phyloP scores from a whole-genome alignment of 2,888 invertebrate species.

The Tuberolachnus salignus region DNA sequence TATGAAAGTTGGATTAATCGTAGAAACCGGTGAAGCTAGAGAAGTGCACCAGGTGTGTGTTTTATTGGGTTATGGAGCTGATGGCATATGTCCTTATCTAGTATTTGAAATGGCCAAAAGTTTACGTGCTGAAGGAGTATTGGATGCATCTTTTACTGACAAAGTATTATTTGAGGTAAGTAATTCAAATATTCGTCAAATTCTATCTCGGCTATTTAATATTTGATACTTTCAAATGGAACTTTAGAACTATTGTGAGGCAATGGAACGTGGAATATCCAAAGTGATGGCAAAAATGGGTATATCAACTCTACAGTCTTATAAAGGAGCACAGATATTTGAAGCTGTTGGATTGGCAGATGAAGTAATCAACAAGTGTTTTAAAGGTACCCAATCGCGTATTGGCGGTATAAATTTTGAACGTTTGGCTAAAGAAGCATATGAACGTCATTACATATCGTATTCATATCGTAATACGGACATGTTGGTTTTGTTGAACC shows the following conservation, averaged over 20 bases:
- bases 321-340: slow-evolving; percentile 99
- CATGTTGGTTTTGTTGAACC: slow-evolving; percentile 77
- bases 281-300: slow-evolving; percentile 99
- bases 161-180: slow-evolving; percentile 75
- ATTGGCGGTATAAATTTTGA: slow-evolving; percentile 91
- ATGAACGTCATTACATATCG: slow-evolving; percentile 79
- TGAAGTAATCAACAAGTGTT: slow-evolving; percentile 93
- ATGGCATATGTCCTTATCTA: slow-evolving; percentile 96
- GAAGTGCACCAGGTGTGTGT: slow-evolving; percentile 95
- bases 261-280: slow-evolving; percentile 87
- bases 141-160: slow-evolving; percentile 79
- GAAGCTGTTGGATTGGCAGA: slow-evolving; percentile 94
- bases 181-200: neutral
- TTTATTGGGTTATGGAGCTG: slow-evolving; percentile 93
- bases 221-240: slow-evolving; percentile 12
- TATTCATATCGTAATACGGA: slow-evolving; percentile 74
- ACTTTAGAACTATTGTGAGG: slow-evolving; percentile 79
- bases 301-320: slow-evolving; percentile 96
- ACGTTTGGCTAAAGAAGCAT: slow-evolving; percentile 82
- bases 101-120: slow-evolving; percentile 91
- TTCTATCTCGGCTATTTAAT: slow-evolving; percentile 11
- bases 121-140: slow-evolving; percentile 82
- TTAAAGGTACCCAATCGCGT: slow-evolving; percentile 77
- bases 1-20: slow-evolving; percentile 92
- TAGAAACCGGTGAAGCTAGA: slow-evolving; percentile 93